Evolutionary conservation across 2,888 invertebrate genomes (phyloP).

Genomic region (Euclidia mi): DNA sequence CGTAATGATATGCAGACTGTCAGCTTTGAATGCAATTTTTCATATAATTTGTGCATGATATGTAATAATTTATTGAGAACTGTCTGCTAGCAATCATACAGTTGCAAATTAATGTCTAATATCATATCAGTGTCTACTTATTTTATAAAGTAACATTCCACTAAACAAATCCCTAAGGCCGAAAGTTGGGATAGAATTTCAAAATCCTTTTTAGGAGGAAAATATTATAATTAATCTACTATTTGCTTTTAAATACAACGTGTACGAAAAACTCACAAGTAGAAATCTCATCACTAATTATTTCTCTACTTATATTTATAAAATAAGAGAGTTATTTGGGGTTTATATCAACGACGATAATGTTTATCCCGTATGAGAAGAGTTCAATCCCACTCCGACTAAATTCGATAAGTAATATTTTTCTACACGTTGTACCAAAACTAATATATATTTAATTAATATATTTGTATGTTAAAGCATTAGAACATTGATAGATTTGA

Average conservation of each 20-base stretch:
- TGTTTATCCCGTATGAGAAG: slow-evolving; percentile 5
- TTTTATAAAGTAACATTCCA: slow-evolving; percentile 43
- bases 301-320: slow-evolving; percentile 2
- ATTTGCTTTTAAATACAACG: slow-evolving; percentile 47
- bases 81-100: slow-evolving; percentile 50
- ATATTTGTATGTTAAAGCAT: slow-evolving; percentile 65
- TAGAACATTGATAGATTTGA: slow-evolving; percentile 75
- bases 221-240: slow-evolving; percentile 50
- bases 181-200: slow-evolving; percentile 46
- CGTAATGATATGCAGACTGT: slow-evolving; percentile 84
- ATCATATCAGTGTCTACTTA: slow-evolving; percentile 56
- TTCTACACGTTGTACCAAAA: slow-evolving; percentile 50
- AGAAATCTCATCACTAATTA: not conserved
- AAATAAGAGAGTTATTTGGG: slow-evolving; percentile 4
- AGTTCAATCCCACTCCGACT: slow-evolving; percentile 10
- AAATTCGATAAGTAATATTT: slow-evolving; percentile 17
- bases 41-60: slow-evolving; percentile 84
- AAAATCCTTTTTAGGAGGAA: slow-evolving; percentile 47
- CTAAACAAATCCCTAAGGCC: slow-evolving; percentile 54
- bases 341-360: not conserved
- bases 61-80: slow-evolving; percentile 67
- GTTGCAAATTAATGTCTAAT: slow-evolving; percentile 55
- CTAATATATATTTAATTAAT: slow-evolving; percentile 59
- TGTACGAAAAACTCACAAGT: slow-evolving; percentile 26
- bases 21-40: slow-evolving; percentile 63